Conservation (phyloP, 2,888 invertebrate species). For the Pherbina coryleti region DNA sequence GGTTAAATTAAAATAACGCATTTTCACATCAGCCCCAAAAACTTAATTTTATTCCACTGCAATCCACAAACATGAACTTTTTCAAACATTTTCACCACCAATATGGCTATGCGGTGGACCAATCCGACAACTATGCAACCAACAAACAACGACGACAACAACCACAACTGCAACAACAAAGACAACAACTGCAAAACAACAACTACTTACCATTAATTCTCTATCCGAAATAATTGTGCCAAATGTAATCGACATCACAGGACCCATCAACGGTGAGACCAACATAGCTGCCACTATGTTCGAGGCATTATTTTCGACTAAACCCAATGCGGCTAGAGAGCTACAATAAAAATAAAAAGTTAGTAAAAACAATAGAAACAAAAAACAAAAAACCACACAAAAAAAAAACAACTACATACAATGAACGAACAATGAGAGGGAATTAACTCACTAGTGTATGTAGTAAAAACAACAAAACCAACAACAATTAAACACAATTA, state of each 20-base stretch:
- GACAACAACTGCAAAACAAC: background rate
- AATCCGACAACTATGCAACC: background rate
- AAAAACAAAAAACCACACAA: background rate
- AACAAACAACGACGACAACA: constrained; percentile 2
- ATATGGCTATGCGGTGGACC: background rate
- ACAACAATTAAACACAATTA: constrained; percentile 38
- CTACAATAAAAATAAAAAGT: constrained; percentile 67
- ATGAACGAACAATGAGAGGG: background rate
- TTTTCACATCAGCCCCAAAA: background rate
- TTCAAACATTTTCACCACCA: background rate
- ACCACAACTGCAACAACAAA: background rate
- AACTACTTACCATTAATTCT: constrained; percentile 72
- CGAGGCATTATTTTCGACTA: constrained; percentile 86
- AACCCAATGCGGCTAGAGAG: constrained; percentile 84
- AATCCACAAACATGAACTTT: background rate
- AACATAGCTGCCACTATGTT: constrained; percentile 84
- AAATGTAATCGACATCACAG: constrained; percentile 89
- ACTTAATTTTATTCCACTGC: background rate
- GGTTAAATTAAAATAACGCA: background rate
- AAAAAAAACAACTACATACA: background rate
- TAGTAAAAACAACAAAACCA: background rate
- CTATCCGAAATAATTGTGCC: constrained; percentile 83
- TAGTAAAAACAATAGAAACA: constrained; percentile 3
- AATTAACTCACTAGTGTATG: background rate
- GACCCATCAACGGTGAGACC: constrained; percentile 84